Evolutionary conservation across 2,797 vertebrate species (phyloP), one percentile per base, ranked within the genome.

Genomic region (Linurgus olivaceus): DNA sequence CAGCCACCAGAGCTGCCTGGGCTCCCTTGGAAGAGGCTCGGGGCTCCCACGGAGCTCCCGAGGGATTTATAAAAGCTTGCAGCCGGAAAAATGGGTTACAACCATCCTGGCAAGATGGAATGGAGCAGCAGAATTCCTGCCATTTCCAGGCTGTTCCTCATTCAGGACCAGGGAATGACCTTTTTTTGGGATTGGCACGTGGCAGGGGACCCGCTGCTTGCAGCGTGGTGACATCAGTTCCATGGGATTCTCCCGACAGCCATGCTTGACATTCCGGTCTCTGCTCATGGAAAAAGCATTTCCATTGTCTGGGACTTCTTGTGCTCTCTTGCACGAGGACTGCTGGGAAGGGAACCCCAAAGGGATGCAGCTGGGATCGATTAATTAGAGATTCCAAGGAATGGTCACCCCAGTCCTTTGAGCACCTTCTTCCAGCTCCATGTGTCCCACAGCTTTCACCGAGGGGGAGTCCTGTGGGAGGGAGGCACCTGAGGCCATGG

Each of bases 261-360:
- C 19, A 7, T 0, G 38, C 33, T 76, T 40, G 54, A 63, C 78
- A 35, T 91, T 90, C 84, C 8, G 0, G 48, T n/a, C 90, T 63
- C 93, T 65, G 88, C 78, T 95, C 8, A 58, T 83, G 94, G 92
- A 92, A 89, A 95, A 93, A 95, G 38, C 88, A 83, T 95, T 82
- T 74, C 94, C 88, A 95, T 94, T 95, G 92, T 96, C 92, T 96
- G 92, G 88, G 84, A 83, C 31, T 37, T 79, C 75, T 65, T 75
- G 86, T 79, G 72, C 88, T 93, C 6, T 8, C 90, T 66, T 44
- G 68, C 92, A 74, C 0, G 20, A 74, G 45, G 65, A 8, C 86
- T 85, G 94, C 74, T 80, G 91, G 72, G 78, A 76, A 68, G 54
- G 72, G 78, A 87, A 66, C 81, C 68, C 65, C 20, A 77, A 87